Percentiles rank a stretch among this genome's conserved stretches.
Evolutionary conservation across 2,888 invertebrate species (phyloP).

Genomic region (Dryobotodes eremita): DNA sequence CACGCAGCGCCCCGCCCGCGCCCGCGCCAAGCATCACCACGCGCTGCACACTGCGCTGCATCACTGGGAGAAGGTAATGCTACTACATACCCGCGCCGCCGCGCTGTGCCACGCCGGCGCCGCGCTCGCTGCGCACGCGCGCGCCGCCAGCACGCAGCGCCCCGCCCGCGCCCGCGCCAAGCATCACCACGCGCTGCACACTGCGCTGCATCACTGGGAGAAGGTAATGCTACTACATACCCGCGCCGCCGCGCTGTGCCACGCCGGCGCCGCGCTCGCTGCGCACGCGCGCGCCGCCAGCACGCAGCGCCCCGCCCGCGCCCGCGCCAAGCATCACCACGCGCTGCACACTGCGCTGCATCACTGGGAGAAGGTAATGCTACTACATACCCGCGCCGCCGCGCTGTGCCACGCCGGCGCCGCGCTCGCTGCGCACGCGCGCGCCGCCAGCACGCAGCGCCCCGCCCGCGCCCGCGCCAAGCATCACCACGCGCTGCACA

Average conservation of each 20-base stretch:
- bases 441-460: slow-evolving; percentile 45
- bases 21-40: not conserved
- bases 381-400: no score
- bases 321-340: not conserved
- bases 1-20: slow-evolving; percentile 15
- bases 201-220: slow-evolving; percentile 46
- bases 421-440: slow-evolving; percentile 34
- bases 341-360: slow-evolving; percentile 35
- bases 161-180: not conserved
- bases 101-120: slow-evolving; percentile 82
- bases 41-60: slow-evolving; percentile 33
- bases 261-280: slow-evolving; percentile 66
- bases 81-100: no score
- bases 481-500: slow-evolving; percentile 11
- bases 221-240: slow-evolving; percentile 15
- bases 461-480: not conserved
- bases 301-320: slow-evolving; percentile 13
- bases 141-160: slow-evolving; percentile 45
- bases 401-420: slow-evolving; percentile 82
- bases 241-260: slow-evolving; percentile 85
- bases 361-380: slow-evolving; percentile 41
- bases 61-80: slow-evolving; percentile 42
- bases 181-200: slow-evolving; percentile 11
- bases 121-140: slow-evolving; percentile 34
- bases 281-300: slow-evolving; percentile 40